A percentile compares a stretch with the other conserved stretches of the same genome.
Evolutionary conservation across 1,140 invertebrate species (phyloP).

Genomic region (Trinorchestia longiramus): DNA sequence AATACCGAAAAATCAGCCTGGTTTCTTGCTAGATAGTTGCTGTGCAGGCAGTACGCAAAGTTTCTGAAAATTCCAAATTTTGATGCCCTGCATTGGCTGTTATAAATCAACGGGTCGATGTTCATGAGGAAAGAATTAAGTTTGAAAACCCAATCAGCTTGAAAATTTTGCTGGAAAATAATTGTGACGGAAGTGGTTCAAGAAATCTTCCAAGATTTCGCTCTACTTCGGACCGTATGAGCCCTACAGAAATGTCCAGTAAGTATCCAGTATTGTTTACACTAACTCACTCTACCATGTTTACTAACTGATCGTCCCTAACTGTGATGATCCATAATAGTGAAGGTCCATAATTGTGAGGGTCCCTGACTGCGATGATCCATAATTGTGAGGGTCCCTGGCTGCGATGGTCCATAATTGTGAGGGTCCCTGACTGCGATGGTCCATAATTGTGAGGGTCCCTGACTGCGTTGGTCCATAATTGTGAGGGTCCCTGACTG

Average conservation of each 20-base stretch:
- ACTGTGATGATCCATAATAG: no score
- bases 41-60: background rate
- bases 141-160: constrained; percentile 44
- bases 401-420: no score
- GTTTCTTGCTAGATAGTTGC: background rate
- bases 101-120: constrained; percentile 39
- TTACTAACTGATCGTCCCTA: no score
- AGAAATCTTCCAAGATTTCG: constrained; percentile 66
- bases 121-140: constrained; percentile 47
- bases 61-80: constrained; percentile 61
- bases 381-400: no score
- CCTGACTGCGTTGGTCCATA: background rate
- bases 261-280: constrained; percentile 54
- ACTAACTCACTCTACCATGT: no score
- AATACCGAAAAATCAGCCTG: background rate
- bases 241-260: constrained; percentile 67
- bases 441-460: background rate
- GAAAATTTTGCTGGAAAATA: constrained; percentile 56
- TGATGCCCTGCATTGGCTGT: constrained; percentile 60
- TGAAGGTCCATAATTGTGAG: background rate
- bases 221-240: constrained; percentile 67
- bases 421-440: background rate
- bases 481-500: background rate
- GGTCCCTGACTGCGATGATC: no score
- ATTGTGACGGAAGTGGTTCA: constrained; percentile 58